phyloP scores from a whole-genome alignment of 2,797 vertebrate species.

The Xyrichtys novacula region DNA sequence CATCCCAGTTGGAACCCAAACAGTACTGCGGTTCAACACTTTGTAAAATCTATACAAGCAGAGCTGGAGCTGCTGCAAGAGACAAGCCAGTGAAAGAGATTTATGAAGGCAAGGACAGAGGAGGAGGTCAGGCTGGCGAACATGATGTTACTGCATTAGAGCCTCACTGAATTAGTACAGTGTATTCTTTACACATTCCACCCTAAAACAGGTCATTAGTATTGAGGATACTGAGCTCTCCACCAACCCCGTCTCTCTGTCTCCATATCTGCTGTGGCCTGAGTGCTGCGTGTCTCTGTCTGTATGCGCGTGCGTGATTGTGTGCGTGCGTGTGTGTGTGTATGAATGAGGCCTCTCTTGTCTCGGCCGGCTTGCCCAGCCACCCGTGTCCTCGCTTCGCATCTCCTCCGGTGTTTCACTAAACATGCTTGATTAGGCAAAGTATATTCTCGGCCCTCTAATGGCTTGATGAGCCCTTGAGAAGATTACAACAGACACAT shows the following conservation, averaged over 20 bases:
- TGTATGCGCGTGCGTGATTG: slow-evolving; percentile 7
- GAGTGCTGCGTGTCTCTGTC: slow-evolving; percentile 32
- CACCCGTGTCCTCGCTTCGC: slow-evolving; percentile 66
- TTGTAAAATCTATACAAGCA: slow-evolving; percentile 18
- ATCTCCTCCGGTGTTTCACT: slow-evolving; percentile 74
- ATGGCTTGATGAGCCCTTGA: slow-evolving; percentile 78
- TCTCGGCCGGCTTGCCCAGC: slow-evolving; percentile 50
- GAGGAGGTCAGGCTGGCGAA: slow-evolving; percentile 65
- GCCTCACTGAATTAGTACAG: slow-evolving; percentile 56
- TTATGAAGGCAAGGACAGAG: slow-evolving; percentile 62
- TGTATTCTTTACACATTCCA: slow-evolving; percentile 74
- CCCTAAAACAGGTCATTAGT: slow-evolving; percentile 77
- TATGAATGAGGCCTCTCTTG: slow-evolving; percentile 56
- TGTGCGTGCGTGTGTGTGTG: slow-evolving; percentile 28
- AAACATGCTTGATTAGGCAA: slow-evolving; percentile 86
- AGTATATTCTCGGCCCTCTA: slow-evolving; percentile 78
- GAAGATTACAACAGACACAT: slow-evolving; percentile 79
- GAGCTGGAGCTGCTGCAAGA: slow-evolving; percentile 39
- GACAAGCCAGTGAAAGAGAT: slow-evolving; percentile 66
- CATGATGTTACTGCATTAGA: slow-evolving; percentile 64
- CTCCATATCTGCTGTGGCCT: slow-evolving; percentile 50
- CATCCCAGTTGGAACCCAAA: slow-evolving; percentile 7
- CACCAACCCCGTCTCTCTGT: slow-evolving; percentile 44
- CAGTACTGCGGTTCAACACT: slow-evolving; percentile 22
- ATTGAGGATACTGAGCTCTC: slow-evolving; percentile 54